Percentiles rank a stretch among this genome's conserved stretches.
Conservation (phyloP, 2,113 vertebrate species). For the Xerus inauris region DNA sequence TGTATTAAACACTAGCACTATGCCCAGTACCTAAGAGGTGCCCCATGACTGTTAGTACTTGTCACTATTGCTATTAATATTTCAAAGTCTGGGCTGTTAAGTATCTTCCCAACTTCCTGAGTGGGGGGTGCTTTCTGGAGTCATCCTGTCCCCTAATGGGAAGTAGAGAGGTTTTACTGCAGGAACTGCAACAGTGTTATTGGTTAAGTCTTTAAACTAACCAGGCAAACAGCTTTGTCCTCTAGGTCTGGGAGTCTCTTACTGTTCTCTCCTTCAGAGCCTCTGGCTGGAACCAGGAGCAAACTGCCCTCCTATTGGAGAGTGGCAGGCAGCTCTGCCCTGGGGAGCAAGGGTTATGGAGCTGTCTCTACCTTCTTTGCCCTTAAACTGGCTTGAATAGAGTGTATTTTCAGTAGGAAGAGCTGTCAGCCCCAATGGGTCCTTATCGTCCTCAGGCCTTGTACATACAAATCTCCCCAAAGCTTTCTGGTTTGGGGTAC, state of each 20-base stretch:
- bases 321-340: background rate
- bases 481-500: background rate
- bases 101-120: background rate
- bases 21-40: background rate
- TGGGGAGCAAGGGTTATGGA: background rate
- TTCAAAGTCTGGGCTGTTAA: background rate
- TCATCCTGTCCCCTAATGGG: background rate
- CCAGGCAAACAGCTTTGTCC: background rate
- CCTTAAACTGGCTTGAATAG: background rate
- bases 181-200: background rate
- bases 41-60: background rate
- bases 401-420: background rate
- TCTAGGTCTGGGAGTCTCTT: background rate
- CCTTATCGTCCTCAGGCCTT: background rate
- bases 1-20: background rate
- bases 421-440: background rate
- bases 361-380: slow-evolving; percentile 64
- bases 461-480: accelerated
- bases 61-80: background rate
- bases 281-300: background rate
- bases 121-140: background rate
- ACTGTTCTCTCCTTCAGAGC: background rate
- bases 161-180: background rate
- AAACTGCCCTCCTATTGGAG: background rate
- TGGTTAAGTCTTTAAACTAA: background rate